Evolutionary conservation across 2,797 vertebrate genomes (phyloP).

Genomic region (Dipus sagitta): DNA sequence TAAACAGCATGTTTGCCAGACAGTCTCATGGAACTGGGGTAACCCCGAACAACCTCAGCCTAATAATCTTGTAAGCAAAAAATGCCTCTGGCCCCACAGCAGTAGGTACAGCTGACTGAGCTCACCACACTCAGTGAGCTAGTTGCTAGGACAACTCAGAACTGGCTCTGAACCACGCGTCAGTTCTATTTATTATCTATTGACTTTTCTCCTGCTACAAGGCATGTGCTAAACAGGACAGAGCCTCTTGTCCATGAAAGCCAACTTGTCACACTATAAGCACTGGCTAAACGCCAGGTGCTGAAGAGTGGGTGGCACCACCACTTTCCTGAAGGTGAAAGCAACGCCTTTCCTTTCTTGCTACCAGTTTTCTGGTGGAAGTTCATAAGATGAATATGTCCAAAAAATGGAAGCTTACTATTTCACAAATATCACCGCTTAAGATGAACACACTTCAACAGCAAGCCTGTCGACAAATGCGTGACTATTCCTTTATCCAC

Average conservation of each 20-base stretch:
- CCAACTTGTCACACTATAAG: neutral
- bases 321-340: neutral
- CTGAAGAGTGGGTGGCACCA: neutral
- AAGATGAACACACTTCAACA: no score
- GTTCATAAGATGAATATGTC: neutral
- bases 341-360: neutral
- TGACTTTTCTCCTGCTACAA: neutral
- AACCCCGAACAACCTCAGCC: neutral
- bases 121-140: neutral
- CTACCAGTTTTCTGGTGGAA: neutral
- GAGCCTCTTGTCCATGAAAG: neutral
- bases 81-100: constrained; percentile 5
- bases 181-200: neutral
- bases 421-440: constrained; percentile 16
- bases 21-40: neutral
- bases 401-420: neutral
- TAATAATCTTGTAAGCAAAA: constrained; percentile 22
- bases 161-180: no score
- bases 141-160: neutral
- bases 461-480: no score
- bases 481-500: no score
- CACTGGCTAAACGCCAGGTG: neutral
- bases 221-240: neutral
- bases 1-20: no score
- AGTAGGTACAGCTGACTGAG: neutral